phyloP scores from a whole-genome alignment of 1,140 invertebrate species.

The Panulirus ornatus region DNA sequence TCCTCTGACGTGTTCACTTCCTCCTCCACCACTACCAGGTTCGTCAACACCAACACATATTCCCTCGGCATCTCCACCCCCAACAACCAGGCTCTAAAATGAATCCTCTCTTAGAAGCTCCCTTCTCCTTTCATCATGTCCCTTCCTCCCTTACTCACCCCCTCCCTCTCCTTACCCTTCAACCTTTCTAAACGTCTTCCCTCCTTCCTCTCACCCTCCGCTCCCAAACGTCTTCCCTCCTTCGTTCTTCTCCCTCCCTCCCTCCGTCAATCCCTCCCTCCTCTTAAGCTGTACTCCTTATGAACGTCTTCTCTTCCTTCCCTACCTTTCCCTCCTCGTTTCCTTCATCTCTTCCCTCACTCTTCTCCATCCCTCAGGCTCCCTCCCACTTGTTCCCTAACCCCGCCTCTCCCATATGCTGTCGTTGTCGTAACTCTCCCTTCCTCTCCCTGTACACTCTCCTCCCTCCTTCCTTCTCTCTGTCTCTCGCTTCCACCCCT shows the following conservation, averaged over 20 bases:
- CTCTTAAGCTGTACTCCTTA: too few species aligned
- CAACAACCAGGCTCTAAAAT: too few species aligned
- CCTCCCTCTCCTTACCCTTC: not conserved
- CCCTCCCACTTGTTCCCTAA: too few species aligned
- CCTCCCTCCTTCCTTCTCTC: not conserved
- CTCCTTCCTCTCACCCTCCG: not conserved
- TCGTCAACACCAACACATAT: not conserved
- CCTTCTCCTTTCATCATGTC: not conserved
- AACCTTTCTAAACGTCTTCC: not conserved
- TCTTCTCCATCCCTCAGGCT: not conserved
- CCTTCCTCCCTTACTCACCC: not conserved
- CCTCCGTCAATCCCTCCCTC: too few species aligned
- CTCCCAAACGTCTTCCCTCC: not conserved
- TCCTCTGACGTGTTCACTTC: not conserved
- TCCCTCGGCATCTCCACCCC: not conserved
- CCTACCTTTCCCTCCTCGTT: too few species aligned
- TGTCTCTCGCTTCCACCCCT: not conserved
- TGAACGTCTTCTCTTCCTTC: too few species aligned
- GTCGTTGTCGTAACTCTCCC: not conserved
- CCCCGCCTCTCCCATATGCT: not conserved
- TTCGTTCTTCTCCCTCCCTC: not conserved
- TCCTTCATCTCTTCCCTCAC: too few species aligned
- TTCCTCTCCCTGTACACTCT: not conserved
- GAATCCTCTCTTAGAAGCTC: not conserved
- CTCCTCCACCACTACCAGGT: not conserved